Percentiles rank a stretch among this genome's conserved stretches.
Conservation (phyloP, 2,797 vertebrate species). For the Psittacula echo region DNA sequence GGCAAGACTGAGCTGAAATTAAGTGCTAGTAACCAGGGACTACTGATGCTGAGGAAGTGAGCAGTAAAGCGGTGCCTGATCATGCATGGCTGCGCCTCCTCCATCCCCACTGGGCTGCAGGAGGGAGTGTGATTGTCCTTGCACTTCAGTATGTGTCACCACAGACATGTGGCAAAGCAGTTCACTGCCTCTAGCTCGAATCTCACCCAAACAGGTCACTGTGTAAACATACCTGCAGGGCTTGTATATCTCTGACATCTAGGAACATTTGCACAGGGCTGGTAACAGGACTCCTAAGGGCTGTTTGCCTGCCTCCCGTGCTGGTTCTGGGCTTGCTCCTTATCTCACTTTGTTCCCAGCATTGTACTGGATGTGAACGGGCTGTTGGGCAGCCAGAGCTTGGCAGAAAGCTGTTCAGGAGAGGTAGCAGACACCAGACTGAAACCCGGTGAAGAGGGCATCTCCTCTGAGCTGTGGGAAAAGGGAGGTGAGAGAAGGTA, state of each 20-base stretch:
- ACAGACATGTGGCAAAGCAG: neutral
- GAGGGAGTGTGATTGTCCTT: neutral
- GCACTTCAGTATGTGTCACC: neutral
- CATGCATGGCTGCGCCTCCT: neutral
- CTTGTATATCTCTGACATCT: neutral
- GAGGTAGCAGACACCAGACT: neutral
- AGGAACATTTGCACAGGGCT: neutral
- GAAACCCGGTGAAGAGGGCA: neutral
- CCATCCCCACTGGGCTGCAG: neutral
- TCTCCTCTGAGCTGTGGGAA: neutral
- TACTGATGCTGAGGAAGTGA: neutral
- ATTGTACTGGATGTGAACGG: neutral
- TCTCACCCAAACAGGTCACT: neutral
- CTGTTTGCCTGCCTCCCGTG: neutral
- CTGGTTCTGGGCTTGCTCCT: neutral
- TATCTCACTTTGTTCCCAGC: neutral
- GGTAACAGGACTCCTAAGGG: neutral
- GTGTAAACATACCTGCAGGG: slow-evolving; percentile 36
- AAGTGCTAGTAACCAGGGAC: neutral
- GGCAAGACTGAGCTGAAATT: neutral
- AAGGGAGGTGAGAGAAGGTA: neutral
- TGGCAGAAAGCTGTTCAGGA: neutral
- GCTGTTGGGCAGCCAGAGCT: neutral
- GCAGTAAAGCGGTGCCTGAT: fast-evolving
- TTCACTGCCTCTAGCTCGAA: neutral